These are phyloP conservation scores for Drosophila pruinosa DNA, from an alignment of 1,140 invertebrate species.

Conservation along the genomic window DNA sequence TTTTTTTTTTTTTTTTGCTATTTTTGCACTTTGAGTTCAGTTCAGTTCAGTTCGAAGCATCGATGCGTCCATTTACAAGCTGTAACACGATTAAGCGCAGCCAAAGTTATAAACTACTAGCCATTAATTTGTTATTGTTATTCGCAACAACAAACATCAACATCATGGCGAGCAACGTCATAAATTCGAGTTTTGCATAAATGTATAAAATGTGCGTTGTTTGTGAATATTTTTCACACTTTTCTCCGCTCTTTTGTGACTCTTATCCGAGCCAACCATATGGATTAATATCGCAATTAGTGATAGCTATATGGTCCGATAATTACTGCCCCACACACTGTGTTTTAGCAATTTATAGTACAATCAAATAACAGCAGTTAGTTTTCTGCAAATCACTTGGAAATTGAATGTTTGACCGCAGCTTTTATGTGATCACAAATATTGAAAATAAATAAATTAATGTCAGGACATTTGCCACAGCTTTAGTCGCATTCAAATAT, in stretches of 20 bases:
- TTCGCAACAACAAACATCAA: slow-evolving; percentile 16
- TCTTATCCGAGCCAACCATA: slow-evolving; percentile 15
- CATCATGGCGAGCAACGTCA: slow-evolving; percentile 3
- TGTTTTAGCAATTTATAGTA: slow-evolving; percentile 4
- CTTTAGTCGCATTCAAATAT: too few species aligned
- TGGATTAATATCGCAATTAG: slow-evolving; percentile 44
- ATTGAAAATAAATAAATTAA: too few species aligned
- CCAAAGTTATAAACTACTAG: slow-evolving; percentile 40
- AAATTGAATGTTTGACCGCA: not conserved
- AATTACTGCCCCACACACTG: slow-evolving; percentile 20
- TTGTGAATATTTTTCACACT: slow-evolving; percentile 31
- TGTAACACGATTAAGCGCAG: slow-evolving; percentile 44
- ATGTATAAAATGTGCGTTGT: slow-evolving; percentile 38
- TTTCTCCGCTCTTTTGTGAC: slow-evolving; percentile 8
- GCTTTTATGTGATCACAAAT: not conserved
- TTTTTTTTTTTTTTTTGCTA: slow-evolving; percentile 35
- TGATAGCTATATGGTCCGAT: slow-evolving; percentile 25
- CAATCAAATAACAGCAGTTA: not conserved
- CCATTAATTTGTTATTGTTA: slow-evolving; percentile 41
- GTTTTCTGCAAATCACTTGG: not conserved
- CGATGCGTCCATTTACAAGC: slow-evolving; percentile 42
- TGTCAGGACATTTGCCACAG: too few species aligned
- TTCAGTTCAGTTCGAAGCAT: too few species aligned
- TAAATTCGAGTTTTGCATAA: slow-evolving; percentile 43
- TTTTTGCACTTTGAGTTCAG: too few species aligned